These are phyloP conservation scores for Periophthalmus magnuspinnatus DNA, from an alignment of 2,797 vertebrate species.

Conservation along the genomic window DNA sequence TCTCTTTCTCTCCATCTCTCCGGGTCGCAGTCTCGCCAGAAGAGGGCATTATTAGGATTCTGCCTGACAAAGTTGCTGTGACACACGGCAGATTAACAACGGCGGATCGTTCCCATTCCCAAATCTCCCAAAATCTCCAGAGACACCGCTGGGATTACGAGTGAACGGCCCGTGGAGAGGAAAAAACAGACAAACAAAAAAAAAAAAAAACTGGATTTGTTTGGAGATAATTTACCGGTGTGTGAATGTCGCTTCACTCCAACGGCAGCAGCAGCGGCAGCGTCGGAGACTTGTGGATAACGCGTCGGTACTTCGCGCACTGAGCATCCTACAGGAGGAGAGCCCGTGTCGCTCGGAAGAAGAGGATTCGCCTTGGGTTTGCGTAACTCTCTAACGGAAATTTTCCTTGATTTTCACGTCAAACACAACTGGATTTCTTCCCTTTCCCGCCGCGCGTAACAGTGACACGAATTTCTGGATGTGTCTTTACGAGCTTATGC, in stretches of 20 bases:
- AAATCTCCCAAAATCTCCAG: constrained; percentile 15
- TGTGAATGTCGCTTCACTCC: constrained; percentile 20
- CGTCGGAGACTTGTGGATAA: constrained; percentile 49
- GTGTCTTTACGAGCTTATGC: constrained; percentile 54
- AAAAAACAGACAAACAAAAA: no score
- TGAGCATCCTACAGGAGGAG: constrained; percentile 44
- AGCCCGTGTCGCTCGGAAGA: not conserved
- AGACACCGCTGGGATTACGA: constrained; percentile 33
- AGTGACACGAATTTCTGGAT: constrained; percentile 66
- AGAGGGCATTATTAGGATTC: constrained; percentile 83
- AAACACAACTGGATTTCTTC: constrained; percentile 42
- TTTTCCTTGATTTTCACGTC: constrained; percentile 19
- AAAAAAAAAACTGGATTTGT: constrained; percentile 47
- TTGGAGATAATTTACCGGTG: constrained; percentile 32
- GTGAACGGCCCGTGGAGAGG: constrained; percentile 24
- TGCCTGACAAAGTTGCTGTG: constrained; percentile 76
- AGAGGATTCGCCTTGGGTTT: constrained; percentile 35
- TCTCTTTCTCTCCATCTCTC: constrained; percentile 11
- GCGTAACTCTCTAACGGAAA: not conserved
- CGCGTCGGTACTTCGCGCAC: constrained; percentile 45
- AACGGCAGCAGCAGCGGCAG: constrained; percentile 3
- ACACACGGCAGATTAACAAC: constrained; percentile 69
- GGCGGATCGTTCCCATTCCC: constrained; percentile 48
- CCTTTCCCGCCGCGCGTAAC: constrained; percentile 42
- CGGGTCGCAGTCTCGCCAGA: constrained; percentile 75